Evolutionary conservation across 2,797 vertebrate species (phyloP).

Genomic region (Nothura maculosa): DNA sequence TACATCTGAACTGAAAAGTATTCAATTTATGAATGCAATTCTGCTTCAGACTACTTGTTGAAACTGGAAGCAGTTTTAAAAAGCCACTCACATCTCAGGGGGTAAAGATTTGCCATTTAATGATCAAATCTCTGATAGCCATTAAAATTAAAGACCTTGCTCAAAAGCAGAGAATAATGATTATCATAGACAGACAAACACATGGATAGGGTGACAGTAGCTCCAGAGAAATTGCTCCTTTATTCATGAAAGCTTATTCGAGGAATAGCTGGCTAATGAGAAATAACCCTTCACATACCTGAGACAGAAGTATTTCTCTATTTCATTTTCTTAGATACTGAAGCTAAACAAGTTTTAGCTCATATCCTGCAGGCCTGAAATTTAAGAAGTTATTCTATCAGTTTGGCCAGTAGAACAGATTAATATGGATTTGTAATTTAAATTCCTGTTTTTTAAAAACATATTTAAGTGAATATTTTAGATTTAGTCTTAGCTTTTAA

Average conservation of each 20-base stretch:
- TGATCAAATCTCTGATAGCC: constrained; percentile 32
- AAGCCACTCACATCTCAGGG: constrained; percentile 24
- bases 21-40: constrained; percentile 23
- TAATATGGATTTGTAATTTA: neutral
- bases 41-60: neutral
- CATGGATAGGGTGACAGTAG: neutral
- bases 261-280: neutral
- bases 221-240: neutral
- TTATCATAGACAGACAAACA: constrained; percentile 2
- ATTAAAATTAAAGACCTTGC: constrained; percentile 41
- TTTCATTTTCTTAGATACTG: neutral
- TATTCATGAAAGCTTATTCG: constrained; percentile 36
- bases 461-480: neutral
- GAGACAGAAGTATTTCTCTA: neutral
- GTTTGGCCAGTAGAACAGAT: neutral
- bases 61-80: constrained; percentile 24
- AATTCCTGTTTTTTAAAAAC: neutral
- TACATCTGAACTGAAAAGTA: neutral
- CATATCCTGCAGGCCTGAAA: neutral
- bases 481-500: neutral
- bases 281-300: neutral
- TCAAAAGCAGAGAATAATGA: constrained; percentile 24
- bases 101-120: constrained; percentile 1
- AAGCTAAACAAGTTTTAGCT: neutral
- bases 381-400: neutral